Base-by-base conservation (phyloP, 2,797 vertebrate species). In the Meriones psammophilus region DNA sequence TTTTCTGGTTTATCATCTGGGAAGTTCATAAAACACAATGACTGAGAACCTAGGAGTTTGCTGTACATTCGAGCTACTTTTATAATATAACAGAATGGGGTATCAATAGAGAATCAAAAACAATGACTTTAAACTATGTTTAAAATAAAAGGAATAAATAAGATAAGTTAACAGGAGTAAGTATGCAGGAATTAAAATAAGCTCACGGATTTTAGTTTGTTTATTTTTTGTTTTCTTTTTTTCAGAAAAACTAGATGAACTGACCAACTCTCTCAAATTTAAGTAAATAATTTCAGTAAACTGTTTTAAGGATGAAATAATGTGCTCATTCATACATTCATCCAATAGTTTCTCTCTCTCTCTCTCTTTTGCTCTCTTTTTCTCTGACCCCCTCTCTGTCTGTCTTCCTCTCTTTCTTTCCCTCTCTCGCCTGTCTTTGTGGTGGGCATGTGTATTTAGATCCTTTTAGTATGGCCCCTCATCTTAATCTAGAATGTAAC, bases 1-100 rank as follows among this genome's bases (percentile, higher is more conserved):
- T 77, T 30, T 30, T 91, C 12, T 88, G 56, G 26, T 30, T 39
- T 71, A 3, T 92, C 60, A 81, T 10, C 24, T 62, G 20, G 71
- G 22, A 74, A 87, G 15, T 92, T 91, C 86, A 95, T 89, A 26
- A 73, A 91, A 92, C 20, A 69, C 12, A 7, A 83, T 88, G 24
- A 84, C 42, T 78, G 0, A 85, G 66, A 80, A 58, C 2, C 60
- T 89, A 1, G 71, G n/a, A 14, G 26, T 77, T 76, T 9, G 39
- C 24, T 69, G 3, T 86, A 78, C 3, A 69, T 9, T 74, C 46
- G 84, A 80, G 58, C 20, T 1, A 30, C 71, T 74, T 96, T 95
- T 24, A 71, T 74, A 86, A 50, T 62, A 10, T 60, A 87, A 92
- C 15, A 83, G 69, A 87, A 60, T 7, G 39, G 26, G 0, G 24